A percentile compares a stretch with the other conserved stretches of the same genome.
Conservation (phyloP, 1,140 invertebrate genomes). For the Latrodectus geometricus region DNA sequence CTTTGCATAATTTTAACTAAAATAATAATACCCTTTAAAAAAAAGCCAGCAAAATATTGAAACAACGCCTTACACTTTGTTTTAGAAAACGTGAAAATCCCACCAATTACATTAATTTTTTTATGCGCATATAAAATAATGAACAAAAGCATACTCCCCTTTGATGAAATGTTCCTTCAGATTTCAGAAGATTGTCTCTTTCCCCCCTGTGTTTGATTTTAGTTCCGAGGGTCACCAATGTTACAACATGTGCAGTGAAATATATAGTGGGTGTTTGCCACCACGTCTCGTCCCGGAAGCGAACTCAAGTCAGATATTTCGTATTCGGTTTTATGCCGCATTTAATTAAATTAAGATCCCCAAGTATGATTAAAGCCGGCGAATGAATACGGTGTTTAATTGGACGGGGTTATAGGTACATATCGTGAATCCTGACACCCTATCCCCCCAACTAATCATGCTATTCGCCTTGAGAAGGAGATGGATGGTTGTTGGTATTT, state of each 20-base stretch:
- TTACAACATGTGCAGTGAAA: slow-evolving; percentile 2
- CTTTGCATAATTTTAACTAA: too few species aligned
- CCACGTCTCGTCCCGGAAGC: slow-evolving; percentile 44
- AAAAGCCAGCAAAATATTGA: too few species aligned
- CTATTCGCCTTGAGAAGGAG: not conserved
- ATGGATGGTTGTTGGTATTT: too few species aligned
- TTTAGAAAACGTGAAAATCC: slow-evolving; percentile 14
- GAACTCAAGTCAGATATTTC: slow-evolving; percentile 16
- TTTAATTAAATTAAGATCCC: slow-evolving; percentile 54
- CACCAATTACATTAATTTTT: not conserved
- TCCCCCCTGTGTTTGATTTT: not conserved
- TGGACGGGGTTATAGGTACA: slow-evolving; percentile 48
- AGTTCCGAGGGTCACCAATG: slow-evolving; percentile 15
- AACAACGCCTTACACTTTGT: not conserved
- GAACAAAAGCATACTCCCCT: not conserved
- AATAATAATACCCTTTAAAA: too few species aligned
- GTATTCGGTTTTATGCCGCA: slow-evolving; percentile 39
- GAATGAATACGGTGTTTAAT: slow-evolving; percentile 47
- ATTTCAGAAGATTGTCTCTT: slow-evolving; percentile 23
- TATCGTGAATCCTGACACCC: slow-evolving; percentile 28
- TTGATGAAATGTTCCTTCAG: not conserved
- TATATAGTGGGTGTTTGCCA: slow-evolving; percentile 42
- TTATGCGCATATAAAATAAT: not conserved
- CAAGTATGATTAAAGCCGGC: not conserved
- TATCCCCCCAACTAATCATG: not conserved